Evolutionary conservation across 2,113 vertebrate genomes (phyloP), one percentile per base, ranked within the genome.

Genomic region (Cryptomyrus ogoouensis): DNA sequence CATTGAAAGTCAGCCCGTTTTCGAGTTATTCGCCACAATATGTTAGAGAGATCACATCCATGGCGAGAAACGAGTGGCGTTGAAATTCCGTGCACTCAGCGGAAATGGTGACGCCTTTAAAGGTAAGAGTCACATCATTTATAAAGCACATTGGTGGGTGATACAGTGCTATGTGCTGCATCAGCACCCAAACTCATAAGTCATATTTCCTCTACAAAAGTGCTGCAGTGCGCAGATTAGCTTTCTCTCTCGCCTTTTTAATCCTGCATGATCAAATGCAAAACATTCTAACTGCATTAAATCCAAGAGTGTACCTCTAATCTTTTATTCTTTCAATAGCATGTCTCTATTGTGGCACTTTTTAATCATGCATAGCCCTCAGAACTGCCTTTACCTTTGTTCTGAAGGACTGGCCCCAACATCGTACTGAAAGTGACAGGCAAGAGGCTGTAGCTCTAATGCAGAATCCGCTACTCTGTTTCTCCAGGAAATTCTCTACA

Each of bases 381-480:
- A 12, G 70, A 2, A 15, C 5, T 89, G 90, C 77, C n/a, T 49
- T 47, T 80, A 88, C 89, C 77, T 74, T 89, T 87, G 89, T 86
- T 47, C 80, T 24, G 53, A 89, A 42, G 89, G 89, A 92, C 91
- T 89, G 87, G 83, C 83, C 52, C 58, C 88, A 66, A 88, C 90
- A 1, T 4, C 58, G 58, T 90, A 90, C 91, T 93, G 91, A 88
- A 90, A 92, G 44, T 92, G 80, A n/a, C 90, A 91, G 92, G 91
- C 87, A 39, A 3, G 70, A 77, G 31, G 70, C 70, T 35, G 31
- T 31, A 9, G 7, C 86, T 24, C 31, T 58, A 35, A 21, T 24
- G 52, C 1, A 56, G 9, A 35, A 31, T 3, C 50, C 2, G 52
- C 31, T 53, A 58, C 31, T 58, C 31, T 35, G 31, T 56, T 42